Conservation (phyloP, 2,888 invertebrate species). For the Acrobasis consociella region DNA sequence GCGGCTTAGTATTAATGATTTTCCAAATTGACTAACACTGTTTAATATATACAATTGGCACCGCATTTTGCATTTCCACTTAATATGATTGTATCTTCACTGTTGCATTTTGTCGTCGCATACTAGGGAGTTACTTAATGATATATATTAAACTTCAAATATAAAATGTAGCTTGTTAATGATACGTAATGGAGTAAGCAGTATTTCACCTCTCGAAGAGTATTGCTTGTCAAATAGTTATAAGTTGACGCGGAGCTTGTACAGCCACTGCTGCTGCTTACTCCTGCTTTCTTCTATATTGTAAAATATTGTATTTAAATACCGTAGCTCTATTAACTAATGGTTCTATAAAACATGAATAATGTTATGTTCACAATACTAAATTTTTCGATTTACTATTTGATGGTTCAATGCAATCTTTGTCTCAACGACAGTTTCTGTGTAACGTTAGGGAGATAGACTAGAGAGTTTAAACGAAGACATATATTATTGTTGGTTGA, state of each 20-base stretch:
- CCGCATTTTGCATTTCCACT: constrained; percentile 71
- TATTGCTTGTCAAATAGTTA: constrained; percentile 21
- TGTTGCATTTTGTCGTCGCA: constrained; percentile 72
- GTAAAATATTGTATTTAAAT: constrained; percentile 71
- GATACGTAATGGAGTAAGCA: constrained; percentile 69
- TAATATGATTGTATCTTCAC: constrained; percentile 66
- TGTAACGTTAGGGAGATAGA: constrained; percentile 58
- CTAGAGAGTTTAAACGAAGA: constrained; percentile 49
- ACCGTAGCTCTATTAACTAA: constrained; percentile 72
- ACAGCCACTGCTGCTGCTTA: constrained; percentile 59
- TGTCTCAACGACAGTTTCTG: constrained; percentile 69
- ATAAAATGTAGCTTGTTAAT: constrained; percentile 68
- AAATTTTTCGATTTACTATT: constrained; percentile 55
- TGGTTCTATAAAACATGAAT: constrained; percentile 61
- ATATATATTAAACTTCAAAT: constrained; percentile 52
- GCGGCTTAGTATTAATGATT: constrained; percentile 32
- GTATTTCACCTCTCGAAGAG: constrained; percentile 36
- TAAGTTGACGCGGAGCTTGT: constrained; percentile 27
- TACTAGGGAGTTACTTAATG: constrained; percentile 47
- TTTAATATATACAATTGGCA: constrained; percentile 65
- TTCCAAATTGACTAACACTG: constrained; percentile 59
- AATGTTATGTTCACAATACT: constrained; percentile 71
- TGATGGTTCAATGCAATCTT: constrained; percentile 81
- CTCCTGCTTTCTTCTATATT: constrained; percentile 68
- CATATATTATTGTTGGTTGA: constrained; percentile 67